Base-by-base conservation (phyloP, 2,797 vertebrate genomes). In the Liasis olivaceus region DNA sequence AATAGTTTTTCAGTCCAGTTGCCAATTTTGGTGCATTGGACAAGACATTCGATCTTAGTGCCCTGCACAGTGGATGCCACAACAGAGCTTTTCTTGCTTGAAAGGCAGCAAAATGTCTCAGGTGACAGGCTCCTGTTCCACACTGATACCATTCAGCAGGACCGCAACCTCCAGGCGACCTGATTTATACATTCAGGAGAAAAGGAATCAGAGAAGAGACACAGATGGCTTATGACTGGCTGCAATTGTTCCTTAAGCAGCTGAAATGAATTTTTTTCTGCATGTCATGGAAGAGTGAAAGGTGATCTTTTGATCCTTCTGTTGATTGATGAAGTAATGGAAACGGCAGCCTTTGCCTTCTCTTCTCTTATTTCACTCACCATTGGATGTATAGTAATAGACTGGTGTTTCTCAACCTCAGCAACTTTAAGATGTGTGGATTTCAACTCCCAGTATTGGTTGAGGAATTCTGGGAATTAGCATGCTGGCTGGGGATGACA, bases 241-340 rank as follows among this genome's bases (percentile, higher is more conserved):
- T 42, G 51, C n/a, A 88, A 84, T 92, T 92, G 69, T 85, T 36
- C 69, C 62, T 90, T 60, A 60, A 81, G 81, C 62, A 81, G 14
- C 86, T 0, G 5, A 51, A 94, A 89, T 94, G 86, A 60, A 0
- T 92, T 94, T 93, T 90, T 96, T 87, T 93, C 72, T 92, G 77
- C 69, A 90, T 94, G 92, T 31, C 17, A 20, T 89, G 6, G 1
- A 92, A 87, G 95, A 84, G 91, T 14, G 97, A 97, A 97, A 97
- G 22, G 31, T 95, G 95, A 97, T 93, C 95, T n/a, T 81, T 81
- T 89, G 90, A 84, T 69, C 89, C 89, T 91, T 93, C 59, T 51
- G 72, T 88, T 96, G 94, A 93, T 92, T 94, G 94, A 92, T 96
- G 96, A 96, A 92, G 94, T 93, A 92, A 94, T 95, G 96, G 97